phyloP scores from a whole-genome alignment of 2,797 vertebrate species.

The Acipenser ruthenus region DNA sequence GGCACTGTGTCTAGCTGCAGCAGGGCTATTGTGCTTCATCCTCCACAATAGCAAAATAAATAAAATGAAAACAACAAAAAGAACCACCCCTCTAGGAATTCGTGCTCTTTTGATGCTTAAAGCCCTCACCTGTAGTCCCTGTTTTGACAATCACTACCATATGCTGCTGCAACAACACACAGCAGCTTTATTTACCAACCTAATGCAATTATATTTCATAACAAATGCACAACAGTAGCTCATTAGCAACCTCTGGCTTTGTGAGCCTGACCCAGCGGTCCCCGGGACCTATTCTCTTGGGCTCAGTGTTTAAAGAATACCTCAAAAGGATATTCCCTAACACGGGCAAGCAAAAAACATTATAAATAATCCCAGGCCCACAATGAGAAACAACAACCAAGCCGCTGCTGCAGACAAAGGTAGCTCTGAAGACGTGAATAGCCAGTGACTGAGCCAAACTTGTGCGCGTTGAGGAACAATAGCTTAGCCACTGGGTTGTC shows the following conservation, averaged over 20 bases:
- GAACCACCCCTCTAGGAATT: too few relatives aligned
- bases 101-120: neutral
- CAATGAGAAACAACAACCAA: too few relatives aligned
- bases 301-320: slow-evolving; percentile 24
- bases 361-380: too few relatives aligned
- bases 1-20: too few relatives aligned
- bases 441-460: too few relatives aligned
- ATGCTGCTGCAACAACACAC: slow-evolving; percentile 83
- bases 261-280: slow-evolving; percentile 52
- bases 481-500: slow-evolving; percentile 1
- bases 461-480: too few relatives aligned
- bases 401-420: too few relatives aligned
- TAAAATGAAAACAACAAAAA: neutral
- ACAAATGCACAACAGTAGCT: slow-evolving; percentile 97
- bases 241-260: slow-evolving; percentile 80
- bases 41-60: neutral
- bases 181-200: slow-evolving; percentile 90
- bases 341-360: too few relatives aligned
- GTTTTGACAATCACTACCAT: slow-evolving; percentile 85
- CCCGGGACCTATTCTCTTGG: slow-evolving; percentile 49
- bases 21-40: too few relatives aligned
- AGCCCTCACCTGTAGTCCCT: slow-evolving; percentile 60
- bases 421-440: too few relatives aligned
- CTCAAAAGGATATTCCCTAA: too few relatives aligned
- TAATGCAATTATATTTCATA: slow-evolving; percentile 93